Base-by-base conservation (phyloP, 1,140 invertebrate species). In the Uloborus diversus region DNA sequence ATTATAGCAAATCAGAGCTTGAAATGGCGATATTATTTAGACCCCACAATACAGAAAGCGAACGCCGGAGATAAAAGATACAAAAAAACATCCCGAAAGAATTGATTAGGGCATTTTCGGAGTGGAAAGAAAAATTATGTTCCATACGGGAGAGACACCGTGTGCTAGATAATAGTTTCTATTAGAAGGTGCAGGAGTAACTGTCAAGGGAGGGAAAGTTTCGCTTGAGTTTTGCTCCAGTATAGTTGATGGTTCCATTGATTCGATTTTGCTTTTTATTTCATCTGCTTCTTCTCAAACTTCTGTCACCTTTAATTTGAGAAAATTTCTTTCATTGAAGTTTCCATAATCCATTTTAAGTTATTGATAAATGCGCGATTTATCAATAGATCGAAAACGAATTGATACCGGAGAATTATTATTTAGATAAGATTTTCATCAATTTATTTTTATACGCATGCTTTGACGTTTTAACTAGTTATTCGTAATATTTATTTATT, bases 91-190 rank as follows among this genome's bases (percentile, higher is more conserved):
- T 28, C 3, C 1, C 11, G 33, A 25, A 32, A 73, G 70, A 73
- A 73, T 62, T 73, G 59, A 75, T 75, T 64, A 64, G 71, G 51
- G 27, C n/a, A 64, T 64, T 64, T 75, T 64, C 9, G 13, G 42
- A 75, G n/a, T 51, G 27, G 27, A 62, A 75, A 64, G 71, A 64
- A 75, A 75, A 64, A 75, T 51, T 53, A 59, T 71, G 33, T 28
- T 33, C 70, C 35, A 47, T 47, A 62, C 56, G 57, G n/a, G 20
- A 7, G 69, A 27, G 28, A 28, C 32, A 57, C 35, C 69, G 37
- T 73, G 53, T 61, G 56, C 56, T 73, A 32, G 56, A 73, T 73
- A 49, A 42, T 62, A 59, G 57, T 47, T 73, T 73, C 70, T 62
- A 61, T 73, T 73, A 61, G 68, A 37, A 70, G 51, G 51, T 28